A percentile compares a stretch with the other conserved stretches of the same genome.
Evolutionary conservation across 2,888 invertebrate species (phyloP).

Genomic region (Thumatha senex): DNA sequence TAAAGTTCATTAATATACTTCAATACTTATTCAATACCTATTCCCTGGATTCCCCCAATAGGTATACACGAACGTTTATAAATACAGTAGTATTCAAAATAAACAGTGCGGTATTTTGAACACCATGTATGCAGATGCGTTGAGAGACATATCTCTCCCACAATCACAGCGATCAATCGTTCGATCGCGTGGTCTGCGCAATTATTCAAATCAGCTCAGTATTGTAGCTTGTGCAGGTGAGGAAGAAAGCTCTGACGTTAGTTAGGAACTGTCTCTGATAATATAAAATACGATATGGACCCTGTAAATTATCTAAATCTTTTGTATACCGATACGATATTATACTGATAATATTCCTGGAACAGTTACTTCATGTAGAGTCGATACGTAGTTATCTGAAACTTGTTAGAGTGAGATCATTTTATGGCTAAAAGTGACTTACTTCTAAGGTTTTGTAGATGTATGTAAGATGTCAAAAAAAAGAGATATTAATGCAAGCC

Average conservation of each 20-base stretch:
- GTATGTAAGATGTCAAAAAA: too few species aligned
- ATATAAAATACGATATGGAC: slow-evolving; percentile 9
- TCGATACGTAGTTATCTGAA: too few species aligned
- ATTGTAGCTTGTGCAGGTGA: slow-evolving; percentile 46
- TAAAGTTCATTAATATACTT: too few species aligned
- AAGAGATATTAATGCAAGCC: too few species aligned
- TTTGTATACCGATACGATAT: not conserved
- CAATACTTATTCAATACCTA: too few species aligned
- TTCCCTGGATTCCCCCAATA: too few species aligned
- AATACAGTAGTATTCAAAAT: too few species aligned
- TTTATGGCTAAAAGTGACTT: too few species aligned
- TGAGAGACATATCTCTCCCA: slow-evolving; percentile 15
- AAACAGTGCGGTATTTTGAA: not conserved
- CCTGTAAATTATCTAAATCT: not conserved
- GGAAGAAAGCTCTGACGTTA: slow-evolving; percentile 14
- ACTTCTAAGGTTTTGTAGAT: too few species aligned
- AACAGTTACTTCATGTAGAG: too few species aligned
- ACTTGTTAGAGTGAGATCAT: too few species aligned
- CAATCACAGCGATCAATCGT: slow-evolving; percentile 36
- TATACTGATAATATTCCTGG: not conserved
- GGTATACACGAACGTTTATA: too few species aligned
- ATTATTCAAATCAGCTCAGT: slow-evolving; percentile 63
- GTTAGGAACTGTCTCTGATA: slow-evolving; percentile 17
- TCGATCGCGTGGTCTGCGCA: slow-evolving; percentile 42
- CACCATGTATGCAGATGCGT: slow-evolving; percentile 8